phyloP scores from a whole-genome alignment of 2,113 vertebrate genomes.

The Eira barbara region DNA sequence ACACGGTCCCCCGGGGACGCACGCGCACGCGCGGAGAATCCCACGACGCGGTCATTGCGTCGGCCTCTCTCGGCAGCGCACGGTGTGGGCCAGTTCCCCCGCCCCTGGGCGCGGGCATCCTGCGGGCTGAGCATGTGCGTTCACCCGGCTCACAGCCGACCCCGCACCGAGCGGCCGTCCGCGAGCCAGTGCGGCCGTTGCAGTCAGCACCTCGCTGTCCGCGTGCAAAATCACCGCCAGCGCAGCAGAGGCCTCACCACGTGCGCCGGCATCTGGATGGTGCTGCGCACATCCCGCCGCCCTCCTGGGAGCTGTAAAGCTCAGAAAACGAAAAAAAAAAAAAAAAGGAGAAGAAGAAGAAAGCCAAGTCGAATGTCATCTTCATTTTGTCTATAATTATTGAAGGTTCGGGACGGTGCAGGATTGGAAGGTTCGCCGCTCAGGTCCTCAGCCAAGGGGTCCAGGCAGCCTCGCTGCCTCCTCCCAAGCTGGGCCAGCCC shows the following conservation, averaged over 20 bases:
- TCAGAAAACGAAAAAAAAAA: neutral
- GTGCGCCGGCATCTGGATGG: rapidly evolving
- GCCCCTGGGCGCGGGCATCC: rapidly evolving
- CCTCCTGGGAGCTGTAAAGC: rapidly evolving
- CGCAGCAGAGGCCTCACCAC: rapidly evolving
- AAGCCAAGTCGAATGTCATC: rapidly evolving
- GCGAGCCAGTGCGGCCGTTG: rapidly evolving
- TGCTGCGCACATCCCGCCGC: rapidly evolving
- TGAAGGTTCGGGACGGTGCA: rapidly evolving
- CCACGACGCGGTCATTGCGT: rapidly evolving
- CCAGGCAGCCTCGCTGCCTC: neutral
- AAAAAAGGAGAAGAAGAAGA: neutral
- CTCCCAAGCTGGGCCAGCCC: neutral
- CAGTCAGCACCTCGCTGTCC: rapidly evolving
- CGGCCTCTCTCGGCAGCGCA: neutral
- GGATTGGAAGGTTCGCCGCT: neutral
- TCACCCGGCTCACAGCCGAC: rapidly evolving
- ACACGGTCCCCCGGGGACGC: too few relatives aligned
- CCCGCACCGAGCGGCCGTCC: rapidly evolving
- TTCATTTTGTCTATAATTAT: neutral
- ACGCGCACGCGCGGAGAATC: rapidly evolving
- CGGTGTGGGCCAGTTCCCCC: neutral
- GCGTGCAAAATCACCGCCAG: rapidly evolving
- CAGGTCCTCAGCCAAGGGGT: neutral
- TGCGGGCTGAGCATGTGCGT: rapidly evolving